These are phyloP conservation scores for Brachionus angularis DNA, from an alignment of 1,140 invertebrate species.

Conservation along the genomic window DNA sequence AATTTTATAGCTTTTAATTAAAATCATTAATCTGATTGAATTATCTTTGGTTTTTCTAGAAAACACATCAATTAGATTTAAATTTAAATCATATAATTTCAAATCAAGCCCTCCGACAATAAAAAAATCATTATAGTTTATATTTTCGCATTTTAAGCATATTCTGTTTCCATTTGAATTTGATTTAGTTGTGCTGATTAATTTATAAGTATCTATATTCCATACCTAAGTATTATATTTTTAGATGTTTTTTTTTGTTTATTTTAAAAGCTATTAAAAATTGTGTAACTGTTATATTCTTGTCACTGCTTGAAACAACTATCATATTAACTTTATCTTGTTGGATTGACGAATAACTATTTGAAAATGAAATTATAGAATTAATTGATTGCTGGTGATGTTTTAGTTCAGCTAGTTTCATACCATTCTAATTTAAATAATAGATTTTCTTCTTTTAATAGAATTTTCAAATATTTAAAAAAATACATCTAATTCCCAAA, in stretches of 20 bases:
- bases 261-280: not conserved
- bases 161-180: not conserved
- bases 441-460: not conserved
- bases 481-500: conserved; percentile 5
- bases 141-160: not conserved
- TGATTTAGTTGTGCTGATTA: not conserved
- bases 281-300: not conserved
- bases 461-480: not conserved
- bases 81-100: conserved; percentile 7
- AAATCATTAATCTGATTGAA: not conserved
- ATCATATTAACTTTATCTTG: not conserved
- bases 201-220: not conserved
- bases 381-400: conserved; percentile 1
- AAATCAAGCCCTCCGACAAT: not conserved
- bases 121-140: conserved; percentile 4
- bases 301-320: conserved; percentile 15
- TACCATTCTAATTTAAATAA: not conserved
- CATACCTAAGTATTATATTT: not conserved
- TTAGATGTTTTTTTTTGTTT: not conserved
- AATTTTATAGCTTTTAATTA: conserved; percentile 12
- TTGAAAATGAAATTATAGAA: not conserved
- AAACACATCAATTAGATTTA: not conserved
- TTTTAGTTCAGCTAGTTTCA: conserved; percentile 4
- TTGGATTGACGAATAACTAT: too few species aligned
- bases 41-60: not conserved